phyloP scores from a whole-genome alignment of 2,888 invertebrate genomes.

The Cecidostiba fungosa region DNA sequence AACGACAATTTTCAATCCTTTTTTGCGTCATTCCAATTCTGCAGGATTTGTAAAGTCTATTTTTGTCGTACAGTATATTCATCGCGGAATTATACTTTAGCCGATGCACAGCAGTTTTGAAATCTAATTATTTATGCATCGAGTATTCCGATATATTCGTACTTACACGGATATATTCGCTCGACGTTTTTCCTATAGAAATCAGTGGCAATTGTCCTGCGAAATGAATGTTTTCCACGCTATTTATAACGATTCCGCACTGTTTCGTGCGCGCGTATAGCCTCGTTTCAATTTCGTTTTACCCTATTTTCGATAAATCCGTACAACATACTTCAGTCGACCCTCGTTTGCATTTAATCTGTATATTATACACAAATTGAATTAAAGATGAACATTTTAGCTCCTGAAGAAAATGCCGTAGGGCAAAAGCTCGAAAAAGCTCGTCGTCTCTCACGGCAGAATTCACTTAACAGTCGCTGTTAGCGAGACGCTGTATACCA shows the following conservation, averaged over 20 bases:
- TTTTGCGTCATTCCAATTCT: too few species aligned
- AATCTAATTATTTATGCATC: background rate
- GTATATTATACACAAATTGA: background rate
- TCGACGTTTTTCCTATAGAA: background rate
- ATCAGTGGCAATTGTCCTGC: background rate
- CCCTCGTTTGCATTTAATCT: background rate
- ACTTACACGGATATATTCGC: background rate
- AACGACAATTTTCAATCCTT: background rate
- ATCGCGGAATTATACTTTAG: background rate
- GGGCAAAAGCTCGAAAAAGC: background rate
- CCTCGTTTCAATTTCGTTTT: too few species aligned
- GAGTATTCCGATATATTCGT: background rate
- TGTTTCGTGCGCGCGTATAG: background rate
- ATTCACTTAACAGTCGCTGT: too few species aligned
- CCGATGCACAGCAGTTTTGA: background rate
- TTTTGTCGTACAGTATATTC: too few species aligned
- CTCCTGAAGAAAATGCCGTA: background rate
- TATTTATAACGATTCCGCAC: background rate
- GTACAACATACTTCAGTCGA: background rate
- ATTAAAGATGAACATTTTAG: background rate
- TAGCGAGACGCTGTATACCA: too few species aligned
- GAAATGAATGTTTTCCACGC: slow-evolving; percentile 1
- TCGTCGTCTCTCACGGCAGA: background rate
- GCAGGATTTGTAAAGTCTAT: too few species aligned
- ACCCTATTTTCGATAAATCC: too few species aligned